Conservation (phyloP, 2,797 vertebrate species). For the Helostoma temminkii region DNA sequence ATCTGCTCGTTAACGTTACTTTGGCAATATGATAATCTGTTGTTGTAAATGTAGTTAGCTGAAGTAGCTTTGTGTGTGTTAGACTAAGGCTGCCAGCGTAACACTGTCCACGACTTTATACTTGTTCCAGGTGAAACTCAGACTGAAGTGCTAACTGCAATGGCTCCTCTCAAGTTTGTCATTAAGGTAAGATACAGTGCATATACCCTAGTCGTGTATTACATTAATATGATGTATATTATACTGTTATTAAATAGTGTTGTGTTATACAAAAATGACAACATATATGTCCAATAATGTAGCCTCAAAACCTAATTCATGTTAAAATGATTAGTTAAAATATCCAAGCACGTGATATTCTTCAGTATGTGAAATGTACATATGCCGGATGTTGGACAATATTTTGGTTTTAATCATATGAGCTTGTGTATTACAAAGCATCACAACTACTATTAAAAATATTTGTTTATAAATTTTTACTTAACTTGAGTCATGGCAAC, state of each 20-base stretch:
- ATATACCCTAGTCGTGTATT: neutral
- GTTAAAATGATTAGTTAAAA: no score
- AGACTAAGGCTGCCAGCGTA: no score
- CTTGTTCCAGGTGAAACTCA: slow-evolving; percentile 70
- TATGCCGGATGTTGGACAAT: slow-evolving; percentile 6
- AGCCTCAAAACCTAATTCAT: no score
- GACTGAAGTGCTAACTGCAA: slow-evolving; percentile 55
- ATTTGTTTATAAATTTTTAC: no score
- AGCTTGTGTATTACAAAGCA: slow-evolving; percentile 15
- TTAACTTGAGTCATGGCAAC: no score
- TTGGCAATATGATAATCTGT: no score
- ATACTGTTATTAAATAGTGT: neutral
- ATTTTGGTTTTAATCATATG: neutral
- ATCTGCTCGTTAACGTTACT: no score
- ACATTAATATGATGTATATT: neutral
- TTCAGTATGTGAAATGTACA: slow-evolving; percentile 2
- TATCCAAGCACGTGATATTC: neutral
- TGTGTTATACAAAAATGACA: neutral
- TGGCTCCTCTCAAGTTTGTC: slow-evolving; percentile 89
- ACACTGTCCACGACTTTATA: neutral
- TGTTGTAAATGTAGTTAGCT: no score
- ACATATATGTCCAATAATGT: neutral
- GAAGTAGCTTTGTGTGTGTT: no score
- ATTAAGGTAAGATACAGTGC: slow-evolving; percentile 87
- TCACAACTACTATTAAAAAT: slow-evolving; percentile 33